Percentiles rank a stretch among this genome's conserved stretches.
Evolutionary conservation across 2,113 vertebrate species (phyloP).

Genomic region (Trachemys scripta): DNA sequence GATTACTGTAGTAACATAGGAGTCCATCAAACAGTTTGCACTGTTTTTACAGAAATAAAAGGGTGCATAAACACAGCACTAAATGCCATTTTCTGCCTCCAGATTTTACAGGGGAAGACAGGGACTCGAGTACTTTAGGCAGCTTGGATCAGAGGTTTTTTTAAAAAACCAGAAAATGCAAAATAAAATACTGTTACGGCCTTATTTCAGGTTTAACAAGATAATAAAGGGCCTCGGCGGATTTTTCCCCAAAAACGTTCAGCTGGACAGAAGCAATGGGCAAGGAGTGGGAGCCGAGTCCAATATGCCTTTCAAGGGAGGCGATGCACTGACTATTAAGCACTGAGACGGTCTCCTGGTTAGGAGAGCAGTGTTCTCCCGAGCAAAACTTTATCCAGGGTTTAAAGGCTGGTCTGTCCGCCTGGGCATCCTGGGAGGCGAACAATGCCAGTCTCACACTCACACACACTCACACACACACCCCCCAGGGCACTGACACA

Average conservation of each 20-base stretch:
- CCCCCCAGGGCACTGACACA: too few species aligned
- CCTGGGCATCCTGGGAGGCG: too few species aligned
- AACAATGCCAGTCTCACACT: too few species aligned
- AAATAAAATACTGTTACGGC: rapidly evolving
- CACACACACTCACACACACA: too few species aligned
- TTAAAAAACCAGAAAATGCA: too few species aligned
- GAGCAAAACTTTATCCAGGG: not conserved
- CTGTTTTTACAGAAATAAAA: not conserved
- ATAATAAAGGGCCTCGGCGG: not conserved
- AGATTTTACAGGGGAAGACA: not conserved
- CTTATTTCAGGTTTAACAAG: not conserved
- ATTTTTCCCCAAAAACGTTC: not conserved
- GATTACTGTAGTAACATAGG: not conserved
- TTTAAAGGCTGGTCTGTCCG: rapidly evolving
- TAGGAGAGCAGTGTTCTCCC: not conserved
- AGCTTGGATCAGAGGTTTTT: not conserved
- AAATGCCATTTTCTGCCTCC: not conserved
- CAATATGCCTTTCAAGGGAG: too few species aligned
- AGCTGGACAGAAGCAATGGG: too few species aligned
- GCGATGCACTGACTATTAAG: not conserved
- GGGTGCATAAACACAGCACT: not conserved
- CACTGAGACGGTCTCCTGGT: rapidly evolving
- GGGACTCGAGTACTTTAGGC: not conserved
- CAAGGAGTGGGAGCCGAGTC: not conserved
- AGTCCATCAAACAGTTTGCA: not conserved